Conservation (phyloP, 2,113 vertebrate genomes). For the Elaphurus davidianus region DNA sequence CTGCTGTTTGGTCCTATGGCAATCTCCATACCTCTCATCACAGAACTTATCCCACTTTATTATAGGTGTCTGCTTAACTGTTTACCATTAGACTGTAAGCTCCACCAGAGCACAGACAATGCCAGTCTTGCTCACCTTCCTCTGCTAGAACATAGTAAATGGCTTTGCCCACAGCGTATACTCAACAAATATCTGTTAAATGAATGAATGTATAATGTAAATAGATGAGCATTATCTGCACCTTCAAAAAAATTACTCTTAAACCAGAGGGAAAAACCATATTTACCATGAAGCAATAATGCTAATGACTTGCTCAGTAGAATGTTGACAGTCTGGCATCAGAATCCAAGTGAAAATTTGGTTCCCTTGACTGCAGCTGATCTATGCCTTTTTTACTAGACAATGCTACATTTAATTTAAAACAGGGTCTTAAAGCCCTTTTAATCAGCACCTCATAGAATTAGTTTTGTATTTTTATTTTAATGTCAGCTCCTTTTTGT, state of each 20-base stretch:
- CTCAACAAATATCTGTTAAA: background rate
- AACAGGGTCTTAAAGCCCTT: background rate
- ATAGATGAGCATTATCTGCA: background rate
- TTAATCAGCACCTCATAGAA: background rate
- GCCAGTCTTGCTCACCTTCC: background rate
- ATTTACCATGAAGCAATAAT: background rate
- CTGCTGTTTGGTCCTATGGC: background rate
- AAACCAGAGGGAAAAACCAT: background rate
- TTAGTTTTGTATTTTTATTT: constrained; percentile 16
- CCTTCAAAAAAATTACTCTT: constrained; percentile 31
- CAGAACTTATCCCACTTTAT: background rate
- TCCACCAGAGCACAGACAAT: background rate
- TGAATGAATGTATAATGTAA: background rate
- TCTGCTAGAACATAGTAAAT: background rate
- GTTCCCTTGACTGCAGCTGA: background rate
- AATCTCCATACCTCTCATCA: background rate
- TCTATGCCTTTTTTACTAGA: background rate
- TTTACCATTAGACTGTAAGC: background rate
- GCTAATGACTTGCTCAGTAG: background rate
- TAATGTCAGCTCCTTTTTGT: background rate
- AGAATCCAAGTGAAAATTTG: background rate
- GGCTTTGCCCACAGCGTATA: background rate
- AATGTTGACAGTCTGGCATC: background rate
- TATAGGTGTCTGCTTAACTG: background rate
- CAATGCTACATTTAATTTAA: background rate